phyloP scores from a whole-genome alignment of 2,113 vertebrate genomes.

The Platanista minor region DNA sequence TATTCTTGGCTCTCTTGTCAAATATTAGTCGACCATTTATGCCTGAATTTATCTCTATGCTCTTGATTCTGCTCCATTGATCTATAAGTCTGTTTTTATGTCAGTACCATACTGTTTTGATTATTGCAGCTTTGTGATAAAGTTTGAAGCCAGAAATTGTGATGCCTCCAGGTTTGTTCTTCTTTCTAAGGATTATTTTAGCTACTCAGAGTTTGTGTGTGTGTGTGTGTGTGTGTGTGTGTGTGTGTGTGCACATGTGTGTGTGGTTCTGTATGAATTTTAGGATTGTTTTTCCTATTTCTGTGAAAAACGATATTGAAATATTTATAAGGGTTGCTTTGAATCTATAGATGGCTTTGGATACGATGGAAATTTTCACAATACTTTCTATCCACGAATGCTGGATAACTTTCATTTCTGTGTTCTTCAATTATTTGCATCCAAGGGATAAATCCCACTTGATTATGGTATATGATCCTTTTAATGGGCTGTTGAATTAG shows the following conservation, averaged over 20 bases:
- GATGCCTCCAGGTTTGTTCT: not conserved
- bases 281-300: not conserved
- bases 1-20: not conserved
- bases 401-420: not conserved
- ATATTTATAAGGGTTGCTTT: not conserved
- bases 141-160: not conserved
- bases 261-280: not conserved
- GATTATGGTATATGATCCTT: not conserved
- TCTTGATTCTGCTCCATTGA: not conserved
- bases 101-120: not conserved
- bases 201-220: not conserved
- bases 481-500: not conserved
- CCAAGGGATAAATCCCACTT: not conserved
- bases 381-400: not conserved
- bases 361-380: not conserved
- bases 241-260: not conserved
- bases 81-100: not conserved
- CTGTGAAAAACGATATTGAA: not conserved
- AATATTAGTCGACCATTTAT: not conserved
- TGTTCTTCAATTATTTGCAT: not conserved
- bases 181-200: not conserved
- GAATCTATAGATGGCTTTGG: not conserved
- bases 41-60: not conserved
- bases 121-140: not conserved
- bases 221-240: too few relatives aligned